Evolutionary conservation across 2,113 vertebrate species (phyloP).

Genomic region (Castor canadensis): DNA sequence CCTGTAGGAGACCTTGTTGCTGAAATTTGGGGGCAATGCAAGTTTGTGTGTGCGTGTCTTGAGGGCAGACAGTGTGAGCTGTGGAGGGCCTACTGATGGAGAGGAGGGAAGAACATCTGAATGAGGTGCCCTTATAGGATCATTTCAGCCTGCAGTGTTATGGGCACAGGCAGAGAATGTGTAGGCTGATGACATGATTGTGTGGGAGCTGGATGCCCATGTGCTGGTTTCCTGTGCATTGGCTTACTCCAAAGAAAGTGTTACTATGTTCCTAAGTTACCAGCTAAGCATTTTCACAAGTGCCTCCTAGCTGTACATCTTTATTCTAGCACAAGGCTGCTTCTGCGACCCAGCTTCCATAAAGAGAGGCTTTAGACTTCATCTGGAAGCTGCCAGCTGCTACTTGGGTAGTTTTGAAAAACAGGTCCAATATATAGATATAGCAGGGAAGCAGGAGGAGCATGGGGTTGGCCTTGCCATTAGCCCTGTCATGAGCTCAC

Average conservation of each 20-base stretch:
- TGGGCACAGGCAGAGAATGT: neutral
- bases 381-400: neutral
- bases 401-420: neutral
- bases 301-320: neutral
- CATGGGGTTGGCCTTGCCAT: neutral
- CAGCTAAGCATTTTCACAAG: neutral
- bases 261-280: slow-evolving; percentile 60
- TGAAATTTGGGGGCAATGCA: neutral
- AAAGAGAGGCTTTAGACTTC: neutral
- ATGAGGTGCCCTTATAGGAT: neutral
- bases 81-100: neutral
- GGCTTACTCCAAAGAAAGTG: slow-evolving; percentile 31
- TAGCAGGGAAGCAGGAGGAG: neutral
- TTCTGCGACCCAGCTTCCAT: neutral
- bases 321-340: neutral
- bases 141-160: no score
- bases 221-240: neutral
- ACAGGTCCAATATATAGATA: neutral
- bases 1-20: neutral
- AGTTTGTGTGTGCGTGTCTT: neutral
- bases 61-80: neutral
- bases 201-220: neutral
- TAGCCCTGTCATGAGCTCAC: neutral
- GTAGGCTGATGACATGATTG: neutral
- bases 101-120: neutral